These are phyloP conservation scores for Pollachius pollachius DNA, from an alignment of 2,113 vertebrate genomes.

Conservation along the genomic window DNA sequence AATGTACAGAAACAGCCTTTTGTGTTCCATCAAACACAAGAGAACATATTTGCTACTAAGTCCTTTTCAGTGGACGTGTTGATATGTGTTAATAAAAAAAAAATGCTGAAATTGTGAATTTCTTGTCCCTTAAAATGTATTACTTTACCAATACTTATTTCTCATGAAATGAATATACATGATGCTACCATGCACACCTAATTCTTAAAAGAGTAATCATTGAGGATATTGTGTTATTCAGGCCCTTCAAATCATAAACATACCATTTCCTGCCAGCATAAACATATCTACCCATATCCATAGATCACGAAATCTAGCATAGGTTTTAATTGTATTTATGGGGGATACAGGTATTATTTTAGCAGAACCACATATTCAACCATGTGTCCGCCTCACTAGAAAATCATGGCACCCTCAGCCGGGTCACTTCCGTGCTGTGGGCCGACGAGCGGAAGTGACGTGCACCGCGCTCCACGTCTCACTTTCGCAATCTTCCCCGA, in stretches of 20 bases:
- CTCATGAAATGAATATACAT: not conserved
- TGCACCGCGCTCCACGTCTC: slow-evolving; percentile 35
- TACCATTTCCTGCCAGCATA: too few relatives aligned
- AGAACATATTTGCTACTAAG: slow-evolving; percentile 91
- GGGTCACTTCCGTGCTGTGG: not conserved
- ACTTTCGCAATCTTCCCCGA: slow-evolving; percentile 13
- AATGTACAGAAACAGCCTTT: slow-evolving; percentile 92
- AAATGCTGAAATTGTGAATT: slow-evolving; percentile 75
- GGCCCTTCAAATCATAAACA: too few relatives aligned
- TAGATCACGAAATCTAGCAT: too few relatives aligned
- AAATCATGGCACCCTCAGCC: too few relatives aligned
- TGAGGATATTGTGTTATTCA: too few relatives aligned
- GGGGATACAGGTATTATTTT: too few relatives aligned
- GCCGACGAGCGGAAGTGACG: slow-evolving; percentile 1
- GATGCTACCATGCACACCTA: not conserved
- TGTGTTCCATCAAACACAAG: slow-evolving; percentile 81
- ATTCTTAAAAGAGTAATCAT: not conserved
- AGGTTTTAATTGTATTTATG: too few relatives aligned
- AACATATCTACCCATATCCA: too few relatives aligned
- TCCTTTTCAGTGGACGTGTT: slow-evolving; percentile 88
- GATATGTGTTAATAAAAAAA: slow-evolving; percentile 94
- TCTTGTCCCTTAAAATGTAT: slow-evolving; percentile 19
- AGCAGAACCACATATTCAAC: too few relatives aligned
- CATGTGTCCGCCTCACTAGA: too few relatives aligned
- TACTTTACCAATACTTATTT: too few relatives aligned